phyloP scores from a whole-genome alignment of 2,888 invertebrate genomes.

The Andrena flavipes region DNA sequence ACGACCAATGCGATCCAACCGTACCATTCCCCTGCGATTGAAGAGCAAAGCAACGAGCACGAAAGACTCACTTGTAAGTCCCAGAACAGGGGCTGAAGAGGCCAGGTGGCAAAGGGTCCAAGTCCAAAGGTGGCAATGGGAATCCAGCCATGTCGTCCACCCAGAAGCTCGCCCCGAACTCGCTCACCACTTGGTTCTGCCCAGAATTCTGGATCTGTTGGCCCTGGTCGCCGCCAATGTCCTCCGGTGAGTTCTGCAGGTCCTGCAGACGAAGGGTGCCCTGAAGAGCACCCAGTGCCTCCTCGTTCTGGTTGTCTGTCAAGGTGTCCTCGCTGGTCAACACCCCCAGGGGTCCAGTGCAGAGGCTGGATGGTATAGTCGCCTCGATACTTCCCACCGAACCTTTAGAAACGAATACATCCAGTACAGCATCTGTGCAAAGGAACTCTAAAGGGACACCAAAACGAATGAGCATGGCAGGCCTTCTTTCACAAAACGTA shows the following conservation, averaged over 20 bases:
- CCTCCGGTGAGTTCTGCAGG: conserved; percentile 80
- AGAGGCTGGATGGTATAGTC: conserved; percentile 82
- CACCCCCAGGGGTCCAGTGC: conserved; percentile 80
- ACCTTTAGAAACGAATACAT: conserved; percentile 66
- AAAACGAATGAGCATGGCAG: too few species aligned
- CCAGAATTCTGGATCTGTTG: conserved; percentile 79
- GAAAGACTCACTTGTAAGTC: conserved; percentile 88
- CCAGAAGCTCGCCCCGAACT: conserved; percentile 87
- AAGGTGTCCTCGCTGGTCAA: conserved; percentile 79
- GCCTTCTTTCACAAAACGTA: too few species aligned
- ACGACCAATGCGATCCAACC: too few species aligned
- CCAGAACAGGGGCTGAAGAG: conserved; percentile 94
- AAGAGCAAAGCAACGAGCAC: background rate
- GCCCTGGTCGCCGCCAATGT: conserved; percentile 76
- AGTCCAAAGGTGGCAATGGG: conserved; percentile 92
- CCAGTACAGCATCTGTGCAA: background rate
- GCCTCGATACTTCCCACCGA: conserved; percentile 84
- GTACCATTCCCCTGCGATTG: too few species aligned
- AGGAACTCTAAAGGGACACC: background rate
- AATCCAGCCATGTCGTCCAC: conserved; percentile 94
- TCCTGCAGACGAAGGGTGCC: conserved; percentile 81
- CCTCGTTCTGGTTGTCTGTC: conserved; percentile 79
- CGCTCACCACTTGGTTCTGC: conserved; percentile 80
- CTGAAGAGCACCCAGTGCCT: conserved; percentile 75
- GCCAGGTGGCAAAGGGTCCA: conserved; percentile 95